phyloP scores from a whole-genome alignment of 2,113 vertebrate genomes.

The Delphinus delphis region DNA sequence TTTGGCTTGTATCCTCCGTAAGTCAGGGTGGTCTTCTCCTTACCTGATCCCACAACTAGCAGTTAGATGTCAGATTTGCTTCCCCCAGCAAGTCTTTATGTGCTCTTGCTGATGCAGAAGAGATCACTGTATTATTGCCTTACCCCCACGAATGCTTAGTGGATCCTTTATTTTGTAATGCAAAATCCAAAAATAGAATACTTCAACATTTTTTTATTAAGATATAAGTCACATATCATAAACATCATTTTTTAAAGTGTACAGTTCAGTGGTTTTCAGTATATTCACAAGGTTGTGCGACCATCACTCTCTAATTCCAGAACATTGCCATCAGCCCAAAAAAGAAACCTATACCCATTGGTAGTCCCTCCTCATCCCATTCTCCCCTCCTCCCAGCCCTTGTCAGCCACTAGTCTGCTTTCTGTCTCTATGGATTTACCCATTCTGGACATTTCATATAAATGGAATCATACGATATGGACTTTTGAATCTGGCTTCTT shows the following conservation, averaged over 20 bases:
- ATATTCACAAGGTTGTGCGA: not conserved
- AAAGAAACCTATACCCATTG: not conserved
- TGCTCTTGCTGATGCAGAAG: not conserved
- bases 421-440: not conserved
- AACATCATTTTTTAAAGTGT: not conserved
- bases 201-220: not conserved
- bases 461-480: not conserved
- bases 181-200: not conserved
- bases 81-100: not conserved
- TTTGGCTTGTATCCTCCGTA: not conserved
- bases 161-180: not conserved
- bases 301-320: not conserved
- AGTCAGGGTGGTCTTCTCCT: not conserved
- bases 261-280: not conserved
- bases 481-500: not conserved
- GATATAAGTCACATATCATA: not conserved
- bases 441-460: not conserved
- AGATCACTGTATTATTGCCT: not conserved
- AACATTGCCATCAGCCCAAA: not conserved
- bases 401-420: not conserved
- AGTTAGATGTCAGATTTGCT: not conserved
- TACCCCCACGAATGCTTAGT: not conserved
- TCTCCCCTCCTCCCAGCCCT: not conserved
- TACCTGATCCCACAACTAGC: not conserved
- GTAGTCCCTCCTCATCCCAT: not conserved